Conservation (phyloP, 1,140 invertebrate species). For the Papilio dardanus region DNA sequence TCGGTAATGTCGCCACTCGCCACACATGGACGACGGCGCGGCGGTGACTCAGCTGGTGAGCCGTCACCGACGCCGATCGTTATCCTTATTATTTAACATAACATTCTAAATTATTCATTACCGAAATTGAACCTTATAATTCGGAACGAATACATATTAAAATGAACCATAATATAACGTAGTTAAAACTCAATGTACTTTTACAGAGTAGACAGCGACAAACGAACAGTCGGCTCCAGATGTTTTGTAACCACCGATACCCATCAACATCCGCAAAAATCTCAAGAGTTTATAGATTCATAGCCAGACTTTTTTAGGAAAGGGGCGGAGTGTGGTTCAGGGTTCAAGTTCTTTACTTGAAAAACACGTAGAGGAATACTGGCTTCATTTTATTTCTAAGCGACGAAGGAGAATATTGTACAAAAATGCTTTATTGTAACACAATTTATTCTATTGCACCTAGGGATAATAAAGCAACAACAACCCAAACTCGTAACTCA, state of each 20-base stretch:
- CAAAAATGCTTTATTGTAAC: no score
- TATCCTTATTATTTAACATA: slow-evolving; percentile 39
- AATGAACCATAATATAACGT: not conserved
- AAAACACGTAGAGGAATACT: no score
- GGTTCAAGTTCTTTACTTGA: no score
- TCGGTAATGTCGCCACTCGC: slow-evolving; percentile 40
- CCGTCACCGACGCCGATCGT: slow-evolving; percentile 40
- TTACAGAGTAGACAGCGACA: not conserved
- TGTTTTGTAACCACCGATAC: not conserved
- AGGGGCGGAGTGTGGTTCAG: not conserved
- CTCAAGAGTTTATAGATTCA: not conserved
- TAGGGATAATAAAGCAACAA: no score
- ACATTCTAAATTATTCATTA: slow-evolving; percentile 24
- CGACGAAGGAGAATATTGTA: no score
- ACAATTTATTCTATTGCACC: no score
- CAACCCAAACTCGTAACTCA: no score
- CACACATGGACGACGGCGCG: slow-evolving; percentile 46
- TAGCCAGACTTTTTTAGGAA: not conserved
- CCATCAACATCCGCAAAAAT: slow-evolving; percentile 13
- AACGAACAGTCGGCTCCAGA: not conserved
- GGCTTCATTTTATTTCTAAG: no score
- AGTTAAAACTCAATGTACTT: not conserved
- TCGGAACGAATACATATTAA: not conserved
- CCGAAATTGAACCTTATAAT: slow-evolving; percentile 19
- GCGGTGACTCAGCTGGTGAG: slow-evolving; percentile 42